Conservation (phyloP, 2,797 vertebrate genomes). For the Anguilla marmorata region DNA sequence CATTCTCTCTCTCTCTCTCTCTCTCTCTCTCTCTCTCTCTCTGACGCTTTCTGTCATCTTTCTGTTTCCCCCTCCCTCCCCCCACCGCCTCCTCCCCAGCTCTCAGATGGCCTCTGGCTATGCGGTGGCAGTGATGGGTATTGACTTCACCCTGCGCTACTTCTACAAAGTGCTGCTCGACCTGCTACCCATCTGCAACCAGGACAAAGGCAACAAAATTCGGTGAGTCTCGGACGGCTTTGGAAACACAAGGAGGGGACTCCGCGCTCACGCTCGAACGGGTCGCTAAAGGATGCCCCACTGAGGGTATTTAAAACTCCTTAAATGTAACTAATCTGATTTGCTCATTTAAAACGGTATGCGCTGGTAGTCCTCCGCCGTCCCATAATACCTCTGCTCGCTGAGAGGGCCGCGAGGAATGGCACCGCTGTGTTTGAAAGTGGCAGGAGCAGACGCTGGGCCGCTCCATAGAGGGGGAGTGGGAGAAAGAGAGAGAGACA, state of each 20-base stretch:
- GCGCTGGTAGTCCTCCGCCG: slow-evolving; percentile 38
- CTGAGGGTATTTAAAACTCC: slow-evolving; percentile 43
- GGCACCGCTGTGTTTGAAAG: background rate
- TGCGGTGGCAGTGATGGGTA: slow-evolving; percentile 94
- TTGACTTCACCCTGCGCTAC: slow-evolving; percentile 95
- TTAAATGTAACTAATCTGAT: slow-evolving; percentile 56
- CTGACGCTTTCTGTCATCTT: background rate
- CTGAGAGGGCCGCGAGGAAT: slow-evolving; percentile 31
- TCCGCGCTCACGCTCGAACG: slow-evolving; percentile 36
- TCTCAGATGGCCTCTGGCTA: slow-evolving; percentile 88
- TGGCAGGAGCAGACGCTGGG: slow-evolving; percentile 25
- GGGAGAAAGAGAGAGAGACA: slow-evolving; percentile 35
- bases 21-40: background rate
- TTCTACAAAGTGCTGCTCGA: slow-evolving; percentile 98
- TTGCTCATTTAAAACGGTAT: slow-evolving; percentile 45
- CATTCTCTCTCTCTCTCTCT: background rate
- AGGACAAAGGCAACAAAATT: slow-evolving; percentile 96
- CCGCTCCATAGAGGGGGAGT: slow-evolving; percentile 31
- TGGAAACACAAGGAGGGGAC: background rate
- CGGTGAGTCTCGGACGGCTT: slow-evolving; percentile 68
- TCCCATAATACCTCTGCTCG: slow-evolving; percentile 35
- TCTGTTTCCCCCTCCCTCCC: background rate
- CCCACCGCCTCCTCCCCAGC: slow-evolving; percentile 58
- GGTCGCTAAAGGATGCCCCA: slow-evolving; percentile 28
- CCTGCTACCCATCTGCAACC: slow-evolving; percentile 92